Conservation (phyloP, 2,797 vertebrate genomes). For the Phoeniculus purpureus region DNA sequence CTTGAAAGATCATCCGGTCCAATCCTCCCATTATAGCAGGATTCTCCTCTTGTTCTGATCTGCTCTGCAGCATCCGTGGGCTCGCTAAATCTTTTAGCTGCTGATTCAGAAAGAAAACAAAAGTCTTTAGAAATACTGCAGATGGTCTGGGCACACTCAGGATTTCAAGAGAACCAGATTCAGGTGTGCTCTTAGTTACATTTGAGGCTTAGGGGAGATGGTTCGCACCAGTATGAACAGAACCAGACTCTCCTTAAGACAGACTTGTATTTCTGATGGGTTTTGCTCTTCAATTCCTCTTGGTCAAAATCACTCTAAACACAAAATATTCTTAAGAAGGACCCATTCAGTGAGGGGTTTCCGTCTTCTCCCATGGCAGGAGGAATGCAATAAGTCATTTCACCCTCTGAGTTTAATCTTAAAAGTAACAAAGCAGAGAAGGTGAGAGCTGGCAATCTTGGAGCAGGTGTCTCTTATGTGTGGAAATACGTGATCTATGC, state of each 20-base stretch:
- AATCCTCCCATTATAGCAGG: no score
- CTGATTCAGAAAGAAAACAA: neutral
- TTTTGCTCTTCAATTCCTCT: neutral
- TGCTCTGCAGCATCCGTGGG: neutral
- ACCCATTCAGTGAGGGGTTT: neutral
- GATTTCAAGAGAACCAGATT: neutral
- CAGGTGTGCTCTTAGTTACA: neutral
- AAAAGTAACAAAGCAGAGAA: constrained; percentile 21
- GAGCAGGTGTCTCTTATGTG: constrained; percentile 47
- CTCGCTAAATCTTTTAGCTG: neutral
- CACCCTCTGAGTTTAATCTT: neutral
- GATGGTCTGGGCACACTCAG: neutral
- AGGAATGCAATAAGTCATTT: neutral
- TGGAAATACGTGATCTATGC: neutral
- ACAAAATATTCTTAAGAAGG: neutral
- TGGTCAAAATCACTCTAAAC: neutral
- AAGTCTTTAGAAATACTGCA: neutral
- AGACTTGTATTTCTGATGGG: neutral
- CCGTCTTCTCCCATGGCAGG: neutral
- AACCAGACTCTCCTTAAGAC: neutral
- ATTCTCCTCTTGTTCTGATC: neutral
- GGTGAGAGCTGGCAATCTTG: constrained; percentile 23
- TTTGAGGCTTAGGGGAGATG: neutral
- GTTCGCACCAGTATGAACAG: neutral
- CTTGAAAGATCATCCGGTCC: no score